These are phyloP conservation scores for Serripes groenlandicus DNA, from an alignment of 2,888 invertebrate genomes.

Conservation along the genomic window DNA sequence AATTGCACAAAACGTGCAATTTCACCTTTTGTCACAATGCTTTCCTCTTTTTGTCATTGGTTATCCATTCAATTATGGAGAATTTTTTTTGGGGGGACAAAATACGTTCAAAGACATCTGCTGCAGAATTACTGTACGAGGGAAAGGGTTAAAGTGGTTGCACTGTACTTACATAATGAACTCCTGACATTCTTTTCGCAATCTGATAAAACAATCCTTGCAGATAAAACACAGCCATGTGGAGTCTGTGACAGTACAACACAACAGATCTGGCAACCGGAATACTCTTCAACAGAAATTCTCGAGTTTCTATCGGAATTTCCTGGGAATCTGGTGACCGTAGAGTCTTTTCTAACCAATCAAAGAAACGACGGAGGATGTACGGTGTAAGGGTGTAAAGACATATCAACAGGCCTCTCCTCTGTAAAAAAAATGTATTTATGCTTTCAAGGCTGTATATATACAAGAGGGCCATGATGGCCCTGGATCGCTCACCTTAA, in stretches of 20 bases:
- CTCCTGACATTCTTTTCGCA: constrained; percentile 92
- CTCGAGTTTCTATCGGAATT: constrained; percentile 70
- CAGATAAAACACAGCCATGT: constrained; percentile 94
- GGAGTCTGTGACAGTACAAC: constrained; percentile 87
- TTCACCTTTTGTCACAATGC: too few relatives aligned
- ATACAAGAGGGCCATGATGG: too few relatives aligned
- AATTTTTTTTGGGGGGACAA: too few relatives aligned
- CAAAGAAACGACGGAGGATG: constrained; percentile 72
- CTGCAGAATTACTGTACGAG: too few relatives aligned
- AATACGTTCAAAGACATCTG: too few relatives aligned
- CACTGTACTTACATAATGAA: constrained; percentile 92
- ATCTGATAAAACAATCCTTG: constrained; percentile 94
- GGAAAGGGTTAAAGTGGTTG: too few relatives aligned
- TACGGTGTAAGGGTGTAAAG: constrained; percentile 83
- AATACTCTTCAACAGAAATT: constrained; percentile 74
- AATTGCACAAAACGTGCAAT: too few relatives aligned
- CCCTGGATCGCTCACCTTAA: too few relatives aligned
- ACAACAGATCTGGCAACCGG: constrained; percentile 73
- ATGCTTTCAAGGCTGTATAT: neutral
- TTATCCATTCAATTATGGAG: too few relatives aligned
- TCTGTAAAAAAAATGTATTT: constrained; percentile 68
- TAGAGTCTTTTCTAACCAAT: constrained; percentile 76
- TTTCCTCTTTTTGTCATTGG: too few relatives aligned
- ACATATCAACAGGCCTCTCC: constrained; percentile 78
- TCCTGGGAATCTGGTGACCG: constrained; percentile 64